Evolutionary conservation across 2,797 vertebrate species (phyloP).

Genomic region (Typhlichthys subterraneus): DNA sequence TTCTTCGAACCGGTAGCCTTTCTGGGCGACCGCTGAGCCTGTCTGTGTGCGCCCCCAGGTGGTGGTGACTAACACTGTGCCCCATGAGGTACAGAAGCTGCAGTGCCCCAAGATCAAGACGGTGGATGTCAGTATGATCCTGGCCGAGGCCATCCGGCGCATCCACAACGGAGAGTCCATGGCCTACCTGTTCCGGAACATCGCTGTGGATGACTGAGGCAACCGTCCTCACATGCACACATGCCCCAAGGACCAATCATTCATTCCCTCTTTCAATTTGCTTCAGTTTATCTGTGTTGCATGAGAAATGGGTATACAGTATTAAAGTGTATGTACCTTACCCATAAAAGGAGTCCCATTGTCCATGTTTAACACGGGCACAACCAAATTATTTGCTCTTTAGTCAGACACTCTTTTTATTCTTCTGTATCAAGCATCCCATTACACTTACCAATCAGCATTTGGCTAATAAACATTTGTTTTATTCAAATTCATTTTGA

Average conservation of each 20-base stretch:
- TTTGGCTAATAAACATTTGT: constrained; percentile 55
- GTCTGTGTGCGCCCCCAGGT: constrained; percentile 74
- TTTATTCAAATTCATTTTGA: too few species aligned
- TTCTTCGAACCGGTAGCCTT: background rate
- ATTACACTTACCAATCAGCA: background rate
- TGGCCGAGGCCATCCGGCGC: constrained; percentile 90
- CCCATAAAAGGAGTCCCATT: constrained; percentile 1
- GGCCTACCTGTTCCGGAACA: constrained; percentile 94
- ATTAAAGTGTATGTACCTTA: constrained; percentile 14
- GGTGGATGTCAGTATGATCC: constrained; percentile 94
- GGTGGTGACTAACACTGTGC: constrained; percentile 94
- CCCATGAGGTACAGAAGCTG: constrained; percentile 93
- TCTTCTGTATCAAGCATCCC: constrained; percentile 19
- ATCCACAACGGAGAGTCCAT: constrained; percentile 96
- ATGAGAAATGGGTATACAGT: constrained; percentile 1
- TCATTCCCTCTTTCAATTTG: background rate
- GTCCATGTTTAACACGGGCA: constrained; percentile 1
- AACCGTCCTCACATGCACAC: constrained; percentile 9
- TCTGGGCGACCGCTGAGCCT: background rate
- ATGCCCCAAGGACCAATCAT: constrained; percentile 26
- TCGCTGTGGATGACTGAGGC: constrained; percentile 90
- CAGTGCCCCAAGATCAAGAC: constrained; percentile 97
- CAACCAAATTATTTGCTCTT: background rate
- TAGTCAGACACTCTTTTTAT: constrained; percentile 9
- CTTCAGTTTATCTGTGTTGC: constrained; percentile 24